These are phyloP conservation scores for Pachypanchax playfairii DNA, from an alignment of 2,113 vertebrate genomes.

Conservation along the genomic window DNA sequence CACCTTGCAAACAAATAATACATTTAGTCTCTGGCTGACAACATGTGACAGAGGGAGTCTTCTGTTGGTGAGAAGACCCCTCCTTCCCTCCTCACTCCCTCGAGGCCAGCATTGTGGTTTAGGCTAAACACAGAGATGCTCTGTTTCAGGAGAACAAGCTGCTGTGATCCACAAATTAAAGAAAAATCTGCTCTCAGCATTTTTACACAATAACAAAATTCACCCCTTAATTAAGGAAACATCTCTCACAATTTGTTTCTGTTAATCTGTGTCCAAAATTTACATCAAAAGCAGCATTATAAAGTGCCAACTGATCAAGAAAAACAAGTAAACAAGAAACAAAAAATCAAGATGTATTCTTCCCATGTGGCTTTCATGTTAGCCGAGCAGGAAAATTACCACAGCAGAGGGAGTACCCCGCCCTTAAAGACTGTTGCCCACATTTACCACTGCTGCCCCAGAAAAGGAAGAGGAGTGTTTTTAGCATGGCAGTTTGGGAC, in stretches of 20 bases:
- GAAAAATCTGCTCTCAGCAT: constrained; percentile 37
- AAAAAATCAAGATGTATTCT: constrained; percentile 16
- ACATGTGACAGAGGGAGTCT: constrained; percentile 40
- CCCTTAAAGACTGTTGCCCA: constrained; percentile 58
- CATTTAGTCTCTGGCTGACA: no score
- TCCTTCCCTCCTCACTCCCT: constrained; percentile 42
- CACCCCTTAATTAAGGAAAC: constrained; percentile 6
- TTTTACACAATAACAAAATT: constrained; percentile 6
- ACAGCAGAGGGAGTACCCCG: constrained; percentile 49
- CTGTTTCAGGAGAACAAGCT: constrained; percentile 44
- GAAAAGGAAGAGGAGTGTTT: constrained; percentile 53
- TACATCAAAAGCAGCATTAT: constrained; percentile 24
- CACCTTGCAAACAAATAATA: constrained; percentile 3
- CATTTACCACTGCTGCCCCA: constrained; percentile 52
- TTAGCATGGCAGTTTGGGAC: constrained; percentile 42
- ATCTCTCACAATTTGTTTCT: constrained; percentile 38
- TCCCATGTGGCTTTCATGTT: constrained; percentile 53
- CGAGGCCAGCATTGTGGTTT: constrained; percentile 44
- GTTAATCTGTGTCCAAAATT: constrained; percentile 51
- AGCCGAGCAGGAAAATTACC: constrained; percentile 30
- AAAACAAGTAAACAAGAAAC: constrained; percentile 9
- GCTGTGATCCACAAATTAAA: constrained; percentile 42
- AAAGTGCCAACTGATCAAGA: constrained; percentile 17
- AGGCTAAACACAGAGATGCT: constrained; percentile 37
- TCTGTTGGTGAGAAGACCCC: constrained; percentile 53